phyloP scores from a whole-genome alignment of 2,113 vertebrate species.

The Pelodiscus sinensis region DNA sequence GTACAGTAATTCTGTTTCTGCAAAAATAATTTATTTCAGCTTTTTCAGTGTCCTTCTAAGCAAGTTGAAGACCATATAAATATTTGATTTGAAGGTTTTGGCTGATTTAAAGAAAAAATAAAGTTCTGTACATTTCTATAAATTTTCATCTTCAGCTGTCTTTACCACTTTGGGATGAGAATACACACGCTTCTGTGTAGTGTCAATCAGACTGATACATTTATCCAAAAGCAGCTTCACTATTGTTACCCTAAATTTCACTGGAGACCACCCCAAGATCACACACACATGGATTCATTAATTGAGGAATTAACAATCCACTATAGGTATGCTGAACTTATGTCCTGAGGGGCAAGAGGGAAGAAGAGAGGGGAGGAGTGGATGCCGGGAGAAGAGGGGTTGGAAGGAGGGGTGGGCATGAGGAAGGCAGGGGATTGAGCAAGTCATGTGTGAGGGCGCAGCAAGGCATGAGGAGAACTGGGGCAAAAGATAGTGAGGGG shows the following conservation, averaged over 20 bases:
- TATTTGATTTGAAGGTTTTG: not conserved
- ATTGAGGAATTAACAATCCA: too few relatives aligned
- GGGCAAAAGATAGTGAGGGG: too few relatives aligned
- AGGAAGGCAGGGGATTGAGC: too few relatives aligned
- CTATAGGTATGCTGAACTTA: too few relatives aligned
- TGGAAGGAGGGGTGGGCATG: too few relatives aligned
- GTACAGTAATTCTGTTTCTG: not conserved
- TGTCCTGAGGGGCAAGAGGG: too few relatives aligned
- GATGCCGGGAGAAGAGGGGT: too few relatives aligned
- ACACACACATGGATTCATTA: too few relatives aligned
- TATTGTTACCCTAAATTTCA: not conserved
- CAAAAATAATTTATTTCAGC: not conserved
- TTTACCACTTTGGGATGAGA: not conserved
- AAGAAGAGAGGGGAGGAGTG: too few relatives aligned
- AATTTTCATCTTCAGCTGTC: conserved; percentile 38
- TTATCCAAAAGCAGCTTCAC: not conserved
- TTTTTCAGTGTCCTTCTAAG: not conserved
- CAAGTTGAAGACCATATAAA: not conserved
- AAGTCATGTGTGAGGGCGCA: too few relatives aligned
- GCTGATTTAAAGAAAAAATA: not conserved
- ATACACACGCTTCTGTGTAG: not conserved
- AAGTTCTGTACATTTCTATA: not conserved
- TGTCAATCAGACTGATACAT: not conserved
- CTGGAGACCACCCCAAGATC: too few relatives aligned
- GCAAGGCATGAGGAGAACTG: too few relatives aligned